Conservation (phyloP, 2,888 invertebrate species). For the Philaethria dido region DNA sequence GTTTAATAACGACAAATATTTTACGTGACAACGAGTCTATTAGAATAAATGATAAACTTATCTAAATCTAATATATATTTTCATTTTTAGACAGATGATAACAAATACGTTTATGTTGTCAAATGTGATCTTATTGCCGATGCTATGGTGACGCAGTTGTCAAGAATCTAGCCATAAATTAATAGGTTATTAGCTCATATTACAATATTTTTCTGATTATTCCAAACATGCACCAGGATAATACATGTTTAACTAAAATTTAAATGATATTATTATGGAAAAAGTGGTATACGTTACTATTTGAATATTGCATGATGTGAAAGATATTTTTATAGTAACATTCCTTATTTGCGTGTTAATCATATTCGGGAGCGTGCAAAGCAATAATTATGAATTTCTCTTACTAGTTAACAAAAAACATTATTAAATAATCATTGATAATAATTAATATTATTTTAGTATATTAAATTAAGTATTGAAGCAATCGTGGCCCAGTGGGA, state of each 20-base stretch:
- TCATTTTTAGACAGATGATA: too few species aligned
- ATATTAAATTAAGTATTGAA: neutral
- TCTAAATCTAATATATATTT: too few species aligned
- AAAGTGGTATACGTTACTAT: neutral
- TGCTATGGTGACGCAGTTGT: neutral
- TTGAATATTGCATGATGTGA: slow-evolving; percentile 4
- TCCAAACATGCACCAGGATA: too few species aligned
- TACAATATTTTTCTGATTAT: too few species aligned
- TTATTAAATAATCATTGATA: neutral
- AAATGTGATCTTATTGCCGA: neutral
- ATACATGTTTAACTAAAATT: too few species aligned
- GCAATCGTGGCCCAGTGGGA: neutral
- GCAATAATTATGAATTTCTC: slow-evolving; percentile 2
- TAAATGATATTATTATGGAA: neutral
- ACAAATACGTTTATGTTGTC: neutral
- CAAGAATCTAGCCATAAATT: too few species aligned
- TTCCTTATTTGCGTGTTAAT: slow-evolving; percentile 12
- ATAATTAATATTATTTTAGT: neutral
- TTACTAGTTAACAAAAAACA: neutral
- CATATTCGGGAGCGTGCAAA: neutral
- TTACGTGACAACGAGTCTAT: too few species aligned
- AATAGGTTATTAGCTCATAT: too few species aligned
- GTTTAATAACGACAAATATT: too few species aligned
- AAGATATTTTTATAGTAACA: slow-evolving; percentile 10
- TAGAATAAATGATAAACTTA: too few species aligned